Evolutionary conservation across 2,113 vertebrate genomes (phyloP).

Genomic region (Scomber scombrus): DNA sequence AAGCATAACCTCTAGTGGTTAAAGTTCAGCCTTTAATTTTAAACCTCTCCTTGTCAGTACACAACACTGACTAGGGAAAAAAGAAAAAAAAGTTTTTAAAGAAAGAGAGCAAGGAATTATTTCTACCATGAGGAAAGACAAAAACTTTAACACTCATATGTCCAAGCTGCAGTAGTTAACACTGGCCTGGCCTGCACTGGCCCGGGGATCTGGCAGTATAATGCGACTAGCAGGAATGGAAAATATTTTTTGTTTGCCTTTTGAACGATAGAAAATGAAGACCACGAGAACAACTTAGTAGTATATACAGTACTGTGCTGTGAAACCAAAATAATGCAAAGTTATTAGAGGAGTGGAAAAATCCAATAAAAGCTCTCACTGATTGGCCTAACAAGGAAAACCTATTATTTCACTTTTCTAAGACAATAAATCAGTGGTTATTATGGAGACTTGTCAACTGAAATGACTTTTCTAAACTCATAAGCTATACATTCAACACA

Average conservation of each 20-base stretch:
- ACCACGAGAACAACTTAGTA: conserved; percentile 58
- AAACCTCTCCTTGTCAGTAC: conserved; percentile 84
- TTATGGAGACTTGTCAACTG: conserved; percentile 74
- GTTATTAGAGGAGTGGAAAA: conserved; percentile 76
- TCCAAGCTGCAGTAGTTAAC: conserved; percentile 30
- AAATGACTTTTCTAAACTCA: conserved; percentile 70
- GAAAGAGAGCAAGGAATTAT: background rate
- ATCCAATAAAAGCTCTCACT: conserved; percentile 79
- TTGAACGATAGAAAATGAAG: conserved; percentile 67
- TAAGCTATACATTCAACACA: conserved; percentile 63
- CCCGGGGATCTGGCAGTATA: conserved; percentile 46
- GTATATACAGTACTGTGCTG: conserved; percentile 47
- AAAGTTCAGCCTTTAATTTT: conserved; percentile 90
- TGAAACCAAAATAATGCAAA: conserved; percentile 76
- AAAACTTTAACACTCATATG: background rate
- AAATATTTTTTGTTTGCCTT: conserved; percentile 69
- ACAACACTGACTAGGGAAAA: conserved; percentile 58
- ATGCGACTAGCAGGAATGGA: conserved; percentile 69
- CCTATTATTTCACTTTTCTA: conserved; percentile 75
- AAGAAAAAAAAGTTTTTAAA: background rate
- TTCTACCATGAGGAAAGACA: conserved; percentile 3
- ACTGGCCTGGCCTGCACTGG: conserved; percentile 18
- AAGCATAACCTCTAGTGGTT: conserved; percentile 92
- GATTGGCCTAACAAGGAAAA: conserved; percentile 75
- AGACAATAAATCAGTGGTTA: conserved; percentile 77